Evolutionary conservation across 1,140 invertebrate genomes (phyloP).

Genomic region (Cecropterus lyciades): DNA sequence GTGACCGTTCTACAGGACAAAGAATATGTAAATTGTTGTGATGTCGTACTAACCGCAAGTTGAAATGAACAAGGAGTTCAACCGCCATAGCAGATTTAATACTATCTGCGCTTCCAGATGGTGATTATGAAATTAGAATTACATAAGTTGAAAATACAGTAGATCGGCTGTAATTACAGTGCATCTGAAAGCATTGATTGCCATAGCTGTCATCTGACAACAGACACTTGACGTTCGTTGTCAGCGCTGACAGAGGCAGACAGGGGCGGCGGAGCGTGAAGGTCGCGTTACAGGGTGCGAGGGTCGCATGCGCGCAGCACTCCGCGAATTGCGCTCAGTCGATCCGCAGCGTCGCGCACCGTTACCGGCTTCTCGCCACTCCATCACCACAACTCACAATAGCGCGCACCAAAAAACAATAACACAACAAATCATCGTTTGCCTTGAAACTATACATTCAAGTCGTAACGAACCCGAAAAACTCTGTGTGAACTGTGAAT

Average conservation of each 20-base stretch:
- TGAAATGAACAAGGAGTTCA: neutral
- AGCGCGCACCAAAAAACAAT: conserved; percentile 30
- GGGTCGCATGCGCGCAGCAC: conserved; percentile 68
- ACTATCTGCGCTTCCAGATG: too few relatives aligned
- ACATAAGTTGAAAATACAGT: too few relatives aligned
- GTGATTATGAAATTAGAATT: too few relatives aligned
- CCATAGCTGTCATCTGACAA: neutral
- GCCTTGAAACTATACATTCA: conserved; percentile 38
- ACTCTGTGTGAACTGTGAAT: conserved; percentile 42
- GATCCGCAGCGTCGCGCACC: conserved; percentile 64
- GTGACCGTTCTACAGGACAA: too few relatives aligned
- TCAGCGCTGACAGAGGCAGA: conserved; percentile 12
- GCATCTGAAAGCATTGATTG: neutral
- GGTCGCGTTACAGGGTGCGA: conserved; percentile 59
- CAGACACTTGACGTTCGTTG: neutral
- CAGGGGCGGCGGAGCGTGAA: conserved; percentile 46
- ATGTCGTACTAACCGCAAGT: too few relatives aligned
- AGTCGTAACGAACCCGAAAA: conserved; percentile 36
- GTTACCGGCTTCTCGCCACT: conserved; percentile 43
- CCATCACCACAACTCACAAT: neutral
- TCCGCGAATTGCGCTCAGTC: conserved; percentile 58
- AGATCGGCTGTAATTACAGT: too few relatives aligned
- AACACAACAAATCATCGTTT: conserved; percentile 37
- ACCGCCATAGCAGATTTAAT: too few relatives aligned
- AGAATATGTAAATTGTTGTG: too few relatives aligned